Percentiles rank a stretch among this genome's conserved stretches.
Evolutionary conservation across 2,888 invertebrate genomes (phyloP).

Genomic region (Drosophila nr. perissopoda): DNA sequence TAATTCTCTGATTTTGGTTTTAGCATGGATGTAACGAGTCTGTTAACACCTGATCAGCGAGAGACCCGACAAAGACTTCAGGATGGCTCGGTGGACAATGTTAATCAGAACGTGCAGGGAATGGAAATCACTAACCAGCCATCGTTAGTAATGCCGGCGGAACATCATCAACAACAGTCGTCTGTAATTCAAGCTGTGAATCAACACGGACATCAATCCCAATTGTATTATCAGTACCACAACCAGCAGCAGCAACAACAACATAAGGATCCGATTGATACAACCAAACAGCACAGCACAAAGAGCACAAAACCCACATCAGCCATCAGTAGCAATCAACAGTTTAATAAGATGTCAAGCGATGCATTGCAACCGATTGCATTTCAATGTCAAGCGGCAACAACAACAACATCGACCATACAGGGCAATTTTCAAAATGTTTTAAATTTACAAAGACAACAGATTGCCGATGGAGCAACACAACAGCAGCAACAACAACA

Average conservation of each 20-base stretch:
- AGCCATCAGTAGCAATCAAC: slow-evolving; percentile 37
- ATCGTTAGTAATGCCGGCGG: slow-evolving; percentile 54
- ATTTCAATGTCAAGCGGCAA: slow-evolving; percentile 39
- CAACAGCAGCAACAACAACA: slow-evolving; percentile 45
- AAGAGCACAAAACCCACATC: slow-evolving; percentile 44
- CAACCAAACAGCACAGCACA: slow-evolving; percentile 25
- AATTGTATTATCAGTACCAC: slow-evolving; percentile 32
- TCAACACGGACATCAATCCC: slow-evolving; percentile 56
- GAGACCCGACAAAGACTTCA: slow-evolving; percentile 14
- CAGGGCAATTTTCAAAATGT: slow-evolving; percentile 79
- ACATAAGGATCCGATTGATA: slow-evolving; percentile 35
- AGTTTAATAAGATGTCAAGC: slow-evolving; percentile 14
- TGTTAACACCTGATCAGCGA: slow-evolving; percentile 13
- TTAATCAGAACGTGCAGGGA: slow-evolving; percentile 17
- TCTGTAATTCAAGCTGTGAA: slow-evolving; percentile 37
- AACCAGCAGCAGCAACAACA: slow-evolving; percentile 2
- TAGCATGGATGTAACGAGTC: slow-evolving; percentile 16
- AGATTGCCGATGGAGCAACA: slow-evolving; percentile 47
- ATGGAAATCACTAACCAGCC: slow-evolving; percentile 27
- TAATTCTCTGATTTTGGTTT: not conserved
- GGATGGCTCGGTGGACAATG: slow-evolving; percentile 10
- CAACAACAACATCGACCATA: slow-evolving; percentile 56
- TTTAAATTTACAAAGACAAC: slow-evolving; percentile 71
- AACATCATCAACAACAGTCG: slow-evolving; percentile 23
- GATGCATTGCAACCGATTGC: slow-evolving; percentile 26